These are phyloP conservation scores for Semibalanus balanoides DNA, from an alignment of 1,140 invertebrate species.

Conservation along the genomic window DNA sequence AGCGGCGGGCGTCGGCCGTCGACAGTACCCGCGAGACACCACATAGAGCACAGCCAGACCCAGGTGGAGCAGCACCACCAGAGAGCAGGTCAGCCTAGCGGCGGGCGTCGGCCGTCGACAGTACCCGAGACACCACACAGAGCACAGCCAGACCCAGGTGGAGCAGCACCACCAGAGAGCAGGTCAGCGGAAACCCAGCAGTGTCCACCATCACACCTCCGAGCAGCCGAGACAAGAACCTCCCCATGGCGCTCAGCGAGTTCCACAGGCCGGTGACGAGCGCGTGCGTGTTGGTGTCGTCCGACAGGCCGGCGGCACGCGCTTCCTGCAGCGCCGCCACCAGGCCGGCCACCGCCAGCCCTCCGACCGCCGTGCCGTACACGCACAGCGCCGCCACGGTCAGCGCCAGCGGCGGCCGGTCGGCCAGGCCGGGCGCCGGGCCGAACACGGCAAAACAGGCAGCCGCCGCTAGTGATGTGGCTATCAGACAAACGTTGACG, in stretches of 20 bases:
- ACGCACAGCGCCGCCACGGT: conserved; percentile 20
- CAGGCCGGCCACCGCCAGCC: conserved; percentile 25
- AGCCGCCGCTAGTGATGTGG: conserved; percentile 21
- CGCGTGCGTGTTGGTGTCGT: conserved; percentile 22
- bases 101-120: too few species aligned
- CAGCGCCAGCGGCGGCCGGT: conserved; percentile 20
- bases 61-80: too few species aligned
- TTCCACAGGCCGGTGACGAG: conserved; percentile 23
- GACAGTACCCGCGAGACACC: too few species aligned
- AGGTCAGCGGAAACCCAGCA: conserved; percentile 22
- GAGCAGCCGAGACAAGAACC: conserved; percentile 24
- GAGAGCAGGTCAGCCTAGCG: too few species aligned
- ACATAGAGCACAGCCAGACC: neutral
- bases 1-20: too few species aligned
- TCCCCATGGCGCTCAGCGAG: conserved; percentile 23
- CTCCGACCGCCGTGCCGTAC: conserved; percentile 23
- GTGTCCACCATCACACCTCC: conserved; percentile 24
- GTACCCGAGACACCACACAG: neutral
- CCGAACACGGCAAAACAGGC: conserved; percentile 25
- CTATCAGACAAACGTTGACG: conserved; percentile 22
- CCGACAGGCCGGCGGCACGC: conserved; percentile 19
- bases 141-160: conserved; percentile 9
- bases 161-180: conserved; percentile 19
- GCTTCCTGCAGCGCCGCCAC: conserved; percentile 24
- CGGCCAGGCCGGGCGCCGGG: conserved; percentile 22